A percentile compares a stretch with the other conserved stretches of the same genome.
These are phyloP conservation scores for Griposia aprilina DNA, from an alignment of 2,888 invertebrate species.

Conservation along the genomic window DNA sequence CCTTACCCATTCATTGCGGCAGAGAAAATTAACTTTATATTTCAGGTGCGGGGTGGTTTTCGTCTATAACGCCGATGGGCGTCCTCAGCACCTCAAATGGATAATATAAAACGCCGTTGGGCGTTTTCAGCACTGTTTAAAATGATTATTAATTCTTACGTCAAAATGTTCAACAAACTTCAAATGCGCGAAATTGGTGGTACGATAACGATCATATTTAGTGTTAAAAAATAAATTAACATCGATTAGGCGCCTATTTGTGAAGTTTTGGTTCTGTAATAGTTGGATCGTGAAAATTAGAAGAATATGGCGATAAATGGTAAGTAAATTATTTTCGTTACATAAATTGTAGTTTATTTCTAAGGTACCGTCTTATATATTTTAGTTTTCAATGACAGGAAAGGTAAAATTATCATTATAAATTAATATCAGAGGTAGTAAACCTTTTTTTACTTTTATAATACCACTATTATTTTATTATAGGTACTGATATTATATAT, in stretches of 20 bases:
- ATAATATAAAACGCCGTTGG: background rate
- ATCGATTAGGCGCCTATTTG: background rate
- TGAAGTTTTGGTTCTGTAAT: slow-evolving; percentile 1
- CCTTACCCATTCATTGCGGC: no score
- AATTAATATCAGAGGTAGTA: slow-evolving; percentile 27
- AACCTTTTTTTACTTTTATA: slow-evolving; percentile 24
- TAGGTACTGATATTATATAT: slow-evolving; percentile 24
- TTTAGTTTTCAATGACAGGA: slow-evolving; percentile 23
- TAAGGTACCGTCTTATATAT: slow-evolving; percentile 26
- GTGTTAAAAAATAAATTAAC: slow-evolving; percentile 4
- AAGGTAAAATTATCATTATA: slow-evolving; percentile 28
- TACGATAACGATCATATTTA: background rate
- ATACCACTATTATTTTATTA: slow-evolving; percentile 24
- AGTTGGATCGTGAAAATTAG: slow-evolving; percentile 22
- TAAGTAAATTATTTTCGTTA: slow-evolving; percentile 22
- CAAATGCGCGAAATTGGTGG: background rate
- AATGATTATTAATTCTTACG: background rate
- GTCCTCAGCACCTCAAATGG: slow-evolving; percentile 8
- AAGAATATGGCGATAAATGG: slow-evolving; percentile 20
- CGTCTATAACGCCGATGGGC: slow-evolving; percentile 11
- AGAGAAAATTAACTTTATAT: no score
- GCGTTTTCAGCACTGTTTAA: slow-evolving; percentile 10
- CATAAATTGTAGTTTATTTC: slow-evolving; percentile 22
- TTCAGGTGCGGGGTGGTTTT: background rate
- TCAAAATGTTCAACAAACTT: background rate